Conservation (phyloP, 1,140 invertebrate species). For the Pentalonia nigronervosa region DNA sequence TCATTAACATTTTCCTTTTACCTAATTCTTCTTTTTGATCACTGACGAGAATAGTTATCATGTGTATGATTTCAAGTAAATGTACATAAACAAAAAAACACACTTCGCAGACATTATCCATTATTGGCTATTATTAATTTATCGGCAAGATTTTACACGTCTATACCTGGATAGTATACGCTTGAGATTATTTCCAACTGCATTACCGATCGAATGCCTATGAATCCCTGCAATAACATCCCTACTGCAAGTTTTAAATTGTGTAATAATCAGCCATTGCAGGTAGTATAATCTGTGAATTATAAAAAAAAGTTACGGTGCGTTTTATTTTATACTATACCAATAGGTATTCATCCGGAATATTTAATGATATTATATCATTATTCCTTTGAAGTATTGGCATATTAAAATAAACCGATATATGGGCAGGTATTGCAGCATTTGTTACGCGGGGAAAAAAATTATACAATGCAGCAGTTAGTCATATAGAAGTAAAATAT, state of each 20-base stretch:
- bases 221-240: not conserved
- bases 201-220: not conserved
- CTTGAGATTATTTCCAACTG: not conserved
- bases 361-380: not conserved
- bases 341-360: not conserved
- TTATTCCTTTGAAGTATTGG: not conserved
- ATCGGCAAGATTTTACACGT: not conserved
- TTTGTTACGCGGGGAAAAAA: not conserved
- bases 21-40: not conserved
- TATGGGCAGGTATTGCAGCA: not conserved
- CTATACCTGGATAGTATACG: no score
- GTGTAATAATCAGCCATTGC: not conserved
- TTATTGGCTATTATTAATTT: not conserved
- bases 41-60: not conserved
- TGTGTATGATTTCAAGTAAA: not conserved
- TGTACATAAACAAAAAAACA: not conserved
- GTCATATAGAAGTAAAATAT: not conserved
- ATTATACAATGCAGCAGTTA: not conserved
- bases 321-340: not conserved
- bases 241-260: not conserved
- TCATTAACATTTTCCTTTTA: not conserved
- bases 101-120: not conserved
- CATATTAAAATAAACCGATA: not conserved
- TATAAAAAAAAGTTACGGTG: not conserved
- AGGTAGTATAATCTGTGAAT: not conserved